phyloP scores from a whole-genome alignment of 2,888 invertebrate species.

The Mythimna lalbum region DNA sequence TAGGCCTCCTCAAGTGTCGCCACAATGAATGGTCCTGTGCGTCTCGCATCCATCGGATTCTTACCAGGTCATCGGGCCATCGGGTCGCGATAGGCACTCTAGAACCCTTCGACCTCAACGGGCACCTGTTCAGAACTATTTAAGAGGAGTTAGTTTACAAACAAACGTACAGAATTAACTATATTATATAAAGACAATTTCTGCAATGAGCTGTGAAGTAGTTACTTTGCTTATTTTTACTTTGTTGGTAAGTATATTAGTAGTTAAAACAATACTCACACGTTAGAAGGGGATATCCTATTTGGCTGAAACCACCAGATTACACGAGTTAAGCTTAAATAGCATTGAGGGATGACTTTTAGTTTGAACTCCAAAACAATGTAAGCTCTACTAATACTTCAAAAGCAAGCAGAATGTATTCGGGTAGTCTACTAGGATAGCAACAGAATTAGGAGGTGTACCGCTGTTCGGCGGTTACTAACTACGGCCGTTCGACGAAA shows the following conservation, averaged over 20 bases:
- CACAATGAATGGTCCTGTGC: too few relatives aligned
- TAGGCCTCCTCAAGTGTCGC: too few relatives aligned
- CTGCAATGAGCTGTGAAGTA: background rate
- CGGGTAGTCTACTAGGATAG: constrained; percentile 58
- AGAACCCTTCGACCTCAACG: too few relatives aligned
- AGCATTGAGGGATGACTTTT: constrained; percentile 29
- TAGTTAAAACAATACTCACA: background rate
- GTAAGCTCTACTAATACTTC: constrained; percentile 34
- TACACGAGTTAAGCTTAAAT: constrained; percentile 2
- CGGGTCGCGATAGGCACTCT: too few relatives aligned
- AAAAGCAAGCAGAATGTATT: constrained; percentile 46
- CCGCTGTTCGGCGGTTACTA: constrained; percentile 47
- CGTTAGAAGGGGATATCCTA: background rate
- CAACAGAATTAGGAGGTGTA: constrained; percentile 63
- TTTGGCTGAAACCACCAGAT: constrained; percentile 13
- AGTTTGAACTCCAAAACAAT: constrained; percentile 42
- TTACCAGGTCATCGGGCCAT: too few relatives aligned
- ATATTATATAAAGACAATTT: too few relatives aligned
- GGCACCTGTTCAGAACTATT: too few relatives aligned
- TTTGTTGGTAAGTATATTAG: background rate
- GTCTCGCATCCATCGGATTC: too few relatives aligned
- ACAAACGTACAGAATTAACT: too few relatives aligned
- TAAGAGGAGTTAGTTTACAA: too few relatives aligned
- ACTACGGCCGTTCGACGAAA: constrained; percentile 41
- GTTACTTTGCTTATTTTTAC: background rate